A percentile compares a stretch with the other conserved stretches of the same genome.
Evolutionary conservation across 2,797 vertebrate genomes (phyloP).

Genomic region (Manis crassicaudata): DNA sequence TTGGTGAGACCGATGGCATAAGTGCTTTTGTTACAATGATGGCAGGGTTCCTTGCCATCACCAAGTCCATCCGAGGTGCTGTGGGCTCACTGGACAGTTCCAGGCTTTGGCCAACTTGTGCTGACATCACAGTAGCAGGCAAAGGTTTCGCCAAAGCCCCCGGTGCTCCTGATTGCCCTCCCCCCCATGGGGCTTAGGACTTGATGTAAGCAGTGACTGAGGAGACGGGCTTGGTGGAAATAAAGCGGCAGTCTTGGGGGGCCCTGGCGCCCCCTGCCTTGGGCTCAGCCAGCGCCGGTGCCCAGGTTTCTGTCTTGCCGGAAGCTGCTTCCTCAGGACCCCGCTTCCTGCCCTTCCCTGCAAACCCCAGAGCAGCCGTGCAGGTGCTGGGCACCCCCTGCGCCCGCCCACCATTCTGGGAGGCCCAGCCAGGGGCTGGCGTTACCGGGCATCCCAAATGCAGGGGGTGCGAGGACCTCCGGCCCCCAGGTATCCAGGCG

Average conservation of each 20-base stretch:
- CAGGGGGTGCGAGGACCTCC: not conserved
- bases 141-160: too few relatives aligned
- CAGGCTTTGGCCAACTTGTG: not conserved
- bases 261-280: fast-evolving
- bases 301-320: not conserved
- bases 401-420: not conserved
- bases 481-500: too few relatives aligned
- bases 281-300: fast-evolving
- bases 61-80: too few relatives aligned
- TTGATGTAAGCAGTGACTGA: not conserved
- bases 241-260: fast-evolving
- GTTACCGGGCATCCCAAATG: too few relatives aligned
- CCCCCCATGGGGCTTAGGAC: not conserved
- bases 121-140: too few relatives aligned
- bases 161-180: fast-evolving
- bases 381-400: fast-evolving
- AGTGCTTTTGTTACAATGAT: fast-evolving
- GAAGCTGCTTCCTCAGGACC: fast-evolving
- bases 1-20: too few relatives aligned
- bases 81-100: fast-evolving
- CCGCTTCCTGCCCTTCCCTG: not conserved
- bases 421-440: not conserved
- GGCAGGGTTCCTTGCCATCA: too few relatives aligned
- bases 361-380: not conserved
- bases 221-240: not conserved